These are phyloP conservation scores for Zapornia atra DNA, from an alignment of 2,113 vertebrate genomes.

Conservation along the genomic window DNA sequence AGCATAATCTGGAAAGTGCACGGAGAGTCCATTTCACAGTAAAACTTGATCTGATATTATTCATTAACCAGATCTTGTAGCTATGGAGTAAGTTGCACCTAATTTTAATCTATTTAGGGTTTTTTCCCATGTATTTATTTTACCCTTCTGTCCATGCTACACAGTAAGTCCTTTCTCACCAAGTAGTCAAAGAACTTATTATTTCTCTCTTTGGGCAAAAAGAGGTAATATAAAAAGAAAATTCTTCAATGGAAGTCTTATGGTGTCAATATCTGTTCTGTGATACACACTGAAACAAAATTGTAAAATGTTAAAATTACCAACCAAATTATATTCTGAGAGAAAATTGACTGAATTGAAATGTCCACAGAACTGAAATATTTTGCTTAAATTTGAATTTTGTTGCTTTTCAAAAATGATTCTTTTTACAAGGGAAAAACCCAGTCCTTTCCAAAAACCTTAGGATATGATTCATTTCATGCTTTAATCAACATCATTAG, in stretches of 20 bases:
- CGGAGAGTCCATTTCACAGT: background rate
- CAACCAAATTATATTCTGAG: background rate
- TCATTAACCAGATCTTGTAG: background rate
- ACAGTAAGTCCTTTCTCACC: background rate
- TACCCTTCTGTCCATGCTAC: background rate
- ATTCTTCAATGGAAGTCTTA: background rate
- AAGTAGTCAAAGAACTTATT: background rate
- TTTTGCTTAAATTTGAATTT: background rate
- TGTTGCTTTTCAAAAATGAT: background rate
- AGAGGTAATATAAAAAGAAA: background rate
- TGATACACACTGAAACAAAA: background rate
- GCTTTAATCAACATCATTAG: background rate
- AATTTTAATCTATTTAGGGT: background rate
- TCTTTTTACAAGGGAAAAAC: background rate
- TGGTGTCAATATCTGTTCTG: background rate
- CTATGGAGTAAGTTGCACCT: background rate
- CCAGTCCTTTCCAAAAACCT: background rate
- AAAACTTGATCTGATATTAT: background rate
- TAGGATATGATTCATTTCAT: background rate
- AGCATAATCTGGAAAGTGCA: background rate
- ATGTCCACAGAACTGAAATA: background rate
- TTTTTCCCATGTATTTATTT: background rate
- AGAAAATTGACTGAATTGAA: background rate
- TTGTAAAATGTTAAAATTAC: background rate
- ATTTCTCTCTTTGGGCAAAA: background rate